Evolutionary conservation across 2,888 invertebrate species (phyloP), one percentile per base, ranked within the genome.

Genomic region (Cheilosia vernalis): DNA sequence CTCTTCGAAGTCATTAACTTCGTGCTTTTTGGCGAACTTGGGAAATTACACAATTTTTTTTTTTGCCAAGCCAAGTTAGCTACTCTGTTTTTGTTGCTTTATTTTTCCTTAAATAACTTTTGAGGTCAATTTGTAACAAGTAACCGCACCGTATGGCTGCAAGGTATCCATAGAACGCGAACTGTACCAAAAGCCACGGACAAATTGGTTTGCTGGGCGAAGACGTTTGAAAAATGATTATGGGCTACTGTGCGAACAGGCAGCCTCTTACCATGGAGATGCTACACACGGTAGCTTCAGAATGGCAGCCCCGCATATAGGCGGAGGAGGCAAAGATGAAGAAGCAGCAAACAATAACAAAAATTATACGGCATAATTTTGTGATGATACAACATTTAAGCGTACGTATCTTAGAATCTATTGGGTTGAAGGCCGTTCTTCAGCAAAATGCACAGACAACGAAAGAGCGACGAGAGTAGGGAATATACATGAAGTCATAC

Each of bases 51-150:
- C 85, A 85, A 85, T 78, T 81, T 70, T 30, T 30, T 7, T 30
- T 30, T 30, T 60, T 58, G 67, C 63, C 7, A 47, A 55, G 44
- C 49, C 24, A 17, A 44, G 72, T 61, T 56, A 63, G 58, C 74
- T 74, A 55, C 44, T 60, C 44, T n/a, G 58, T 44, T 24, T 72
- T 51, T 69, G 40, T 67, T 76, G 58, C 53, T 37, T 66, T 80
- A 66, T 81, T 85, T 86, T 77, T 73, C 76, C 72, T 81, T 73
- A 82, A 86, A 82, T 86, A 82, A 81, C 77, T 86, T 86, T 86
- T 86, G 86, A 86, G 86, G 86, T 86, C 86, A 86, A 86, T 86
- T 86, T 86, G 86, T 58, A 86, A 86, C 77, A 77, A 82, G 78
- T 77, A 72, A 77, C 76, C 81, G 70, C 67, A 44, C 70, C 19